A percentile compares a stretch with the other conserved stretches of the same genome.
These are phyloP conservation scores for Zaprionus tsacasi DNA, from an alignment of 1,140 invertebrate genomes.

Conservation along the genomic window DNA sequence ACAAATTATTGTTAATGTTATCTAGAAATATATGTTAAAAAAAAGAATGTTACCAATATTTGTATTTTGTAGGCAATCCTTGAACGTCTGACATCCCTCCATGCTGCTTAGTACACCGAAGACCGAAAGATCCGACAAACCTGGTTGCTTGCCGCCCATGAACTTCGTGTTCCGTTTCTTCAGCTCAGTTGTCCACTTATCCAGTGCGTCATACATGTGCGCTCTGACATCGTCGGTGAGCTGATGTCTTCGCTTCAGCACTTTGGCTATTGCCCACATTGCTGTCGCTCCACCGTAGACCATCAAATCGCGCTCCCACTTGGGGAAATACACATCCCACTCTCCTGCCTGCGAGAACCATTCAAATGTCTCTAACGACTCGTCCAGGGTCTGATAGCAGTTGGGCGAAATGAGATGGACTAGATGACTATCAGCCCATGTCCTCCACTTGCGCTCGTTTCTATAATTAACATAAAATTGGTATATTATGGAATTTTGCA, in stretches of 20 bases:
- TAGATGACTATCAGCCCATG: constrained; percentile 96
- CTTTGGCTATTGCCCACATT: constrained; percentile 97
- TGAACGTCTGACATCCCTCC: constrained; percentile 96
- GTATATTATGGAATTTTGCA: background rate
- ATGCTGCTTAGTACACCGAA: constrained; percentile 97
- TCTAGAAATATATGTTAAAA: background rate
- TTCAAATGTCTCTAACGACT: constrained; percentile 95
- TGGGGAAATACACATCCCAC: constrained; percentile 95
- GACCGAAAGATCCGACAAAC: constrained; percentile 96
- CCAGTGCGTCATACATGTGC: constrained; percentile 95
- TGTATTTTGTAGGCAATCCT: constrained; percentile 91
- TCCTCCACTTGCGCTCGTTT: constrained; percentile 96
- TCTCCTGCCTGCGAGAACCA: constrained; percentile 96
- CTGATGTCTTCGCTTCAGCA: constrained; percentile 93
- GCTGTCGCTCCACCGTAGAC: constrained; percentile 97
- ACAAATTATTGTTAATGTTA: background rate
- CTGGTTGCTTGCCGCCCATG: constrained; percentile 93
- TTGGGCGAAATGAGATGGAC: constrained; percentile 98
- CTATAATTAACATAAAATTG: constrained; percentile 85
- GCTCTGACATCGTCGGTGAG: constrained; percentile 94
- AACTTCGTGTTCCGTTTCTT: constrained; percentile 90
- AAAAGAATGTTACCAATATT: constrained; percentile 85
- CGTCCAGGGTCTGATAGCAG: constrained; percentile 94
- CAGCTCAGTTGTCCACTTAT: constrained; percentile 91
- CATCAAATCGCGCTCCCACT: constrained; percentile 93